Base-by-base conservation (phyloP, 2,888 invertebrate species). In the Hirudinaria manillensis region DNA sequence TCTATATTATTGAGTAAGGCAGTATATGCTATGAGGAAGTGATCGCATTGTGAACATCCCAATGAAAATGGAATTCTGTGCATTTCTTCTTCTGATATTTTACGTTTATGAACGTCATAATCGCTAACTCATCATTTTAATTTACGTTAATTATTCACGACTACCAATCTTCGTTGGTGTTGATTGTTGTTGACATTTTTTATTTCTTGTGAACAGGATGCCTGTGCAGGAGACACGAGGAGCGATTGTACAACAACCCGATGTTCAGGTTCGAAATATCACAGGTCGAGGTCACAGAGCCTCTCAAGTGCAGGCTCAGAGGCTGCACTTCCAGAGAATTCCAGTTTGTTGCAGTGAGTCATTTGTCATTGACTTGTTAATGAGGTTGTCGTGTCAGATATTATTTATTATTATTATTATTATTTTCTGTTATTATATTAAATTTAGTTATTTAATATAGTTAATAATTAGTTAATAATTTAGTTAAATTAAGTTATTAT, bases 181-280 rank as follows among this genome's bases (percentile, higher is more conserved):
- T n/a, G n/a, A 38, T 3, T 38, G 38, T 38, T 38, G 38, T 10
- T 6, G 10, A 3, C 10, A 38, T 6, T 38, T 38, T 38, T 38
- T 38, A 6, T 38, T 38, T 45, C 45, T 16, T 10, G 45, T n/a
- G 36, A n/a, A 34, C 68, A 68, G 68, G 68, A 32, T 24, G 68
- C 32, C 36, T 68, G 32, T 68, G 68, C 36, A 24, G 68, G 21
- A 29, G 68, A 4, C 68, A 68, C 36, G 68, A 68, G 32, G 68
- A 68, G 3, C 27, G 36, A 13, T 34, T 68, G 6, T 34, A 68
- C 68, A 68, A 24, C 68, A 68, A 36, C 68, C 36, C 68, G n/a
- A n/a, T 32, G 36, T 68, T 68, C 68, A 68, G 68, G 16, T 68
- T 68, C 32, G 68, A 68, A 32, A 68, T 68, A 10, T 34, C 68